Evolutionary conservation across 2,888 invertebrate genomes (phyloP).

Genomic region (Neuroscelio doddi): DNA sequence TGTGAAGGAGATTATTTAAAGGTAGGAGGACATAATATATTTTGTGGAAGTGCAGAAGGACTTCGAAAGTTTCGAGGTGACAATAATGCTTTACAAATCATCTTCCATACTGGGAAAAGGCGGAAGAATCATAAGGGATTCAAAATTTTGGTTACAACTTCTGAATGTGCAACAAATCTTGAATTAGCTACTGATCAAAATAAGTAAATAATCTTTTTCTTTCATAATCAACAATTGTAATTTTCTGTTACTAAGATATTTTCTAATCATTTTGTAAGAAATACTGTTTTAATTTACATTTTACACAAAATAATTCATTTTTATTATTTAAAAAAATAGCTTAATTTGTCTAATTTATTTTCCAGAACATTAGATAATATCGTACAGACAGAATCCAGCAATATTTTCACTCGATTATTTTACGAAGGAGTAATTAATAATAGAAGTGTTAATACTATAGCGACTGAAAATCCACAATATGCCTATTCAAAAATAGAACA

Average conservation of each 20-base stretch:
- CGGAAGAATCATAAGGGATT: conserved; percentile 70
- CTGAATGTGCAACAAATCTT: conserved; percentile 64
- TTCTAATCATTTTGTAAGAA: no score
- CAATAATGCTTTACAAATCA: conserved; percentile 72
- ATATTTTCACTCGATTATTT: neutral
- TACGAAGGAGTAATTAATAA: conserved; percentile 3
- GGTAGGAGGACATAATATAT: conserved; percentile 71
- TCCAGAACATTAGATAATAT: neutral
- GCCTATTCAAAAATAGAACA: neutral
- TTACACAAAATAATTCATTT: no score
- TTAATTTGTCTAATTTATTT: neutral
- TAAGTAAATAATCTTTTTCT: no score
- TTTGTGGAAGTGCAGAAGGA: conserved; percentile 74
- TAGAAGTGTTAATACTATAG: neutral
- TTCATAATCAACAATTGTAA: no score
- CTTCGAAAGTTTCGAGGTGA: conserved; percentile 72
- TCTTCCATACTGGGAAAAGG: conserved; percentile 71
- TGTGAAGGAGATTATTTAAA: conserved; percentile 74
- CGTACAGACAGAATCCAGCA: neutral
- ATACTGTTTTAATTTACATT: no score
- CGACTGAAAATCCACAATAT: neutral
- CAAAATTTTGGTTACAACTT: conserved; percentile 73
- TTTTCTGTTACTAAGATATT: no score
- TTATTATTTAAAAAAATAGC: neutral
- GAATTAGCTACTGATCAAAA: conserved; percentile 9